Conservation (phyloP, 2,888 invertebrate genomes). For the Nephrocerus scutellatus region DNA sequence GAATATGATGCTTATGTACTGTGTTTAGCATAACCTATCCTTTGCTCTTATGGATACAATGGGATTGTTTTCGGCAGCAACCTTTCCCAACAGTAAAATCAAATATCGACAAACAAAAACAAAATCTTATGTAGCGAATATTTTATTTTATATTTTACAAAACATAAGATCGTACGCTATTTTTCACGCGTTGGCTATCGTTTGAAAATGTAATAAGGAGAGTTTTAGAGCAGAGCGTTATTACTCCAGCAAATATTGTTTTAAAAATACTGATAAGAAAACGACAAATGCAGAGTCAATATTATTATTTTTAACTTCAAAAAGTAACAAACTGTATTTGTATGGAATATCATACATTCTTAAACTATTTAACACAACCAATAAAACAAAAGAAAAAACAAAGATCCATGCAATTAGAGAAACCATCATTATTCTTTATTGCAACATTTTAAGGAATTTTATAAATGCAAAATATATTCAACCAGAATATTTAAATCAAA, state of each 20-base stretch:
- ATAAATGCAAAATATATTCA: slow-evolving; percentile 1
- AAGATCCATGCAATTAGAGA: too few species aligned
- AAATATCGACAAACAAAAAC: too few species aligned
- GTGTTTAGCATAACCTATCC: not conserved
- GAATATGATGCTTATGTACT: slow-evolving; percentile 3
- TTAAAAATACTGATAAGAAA: too few species aligned
- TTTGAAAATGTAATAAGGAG: slow-evolving; percentile 4
- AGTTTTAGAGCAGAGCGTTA: slow-evolving; percentile 1
- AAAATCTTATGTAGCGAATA: too few species aligned
- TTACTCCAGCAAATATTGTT: not conserved
- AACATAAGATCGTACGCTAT: too few species aligned
- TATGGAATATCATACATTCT: slow-evolving; percentile 3
- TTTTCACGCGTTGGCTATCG: too few species aligned
- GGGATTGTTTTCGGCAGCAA: not conserved
- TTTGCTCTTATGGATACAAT: slow-evolving; percentile 2
- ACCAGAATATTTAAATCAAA: too few species aligned
- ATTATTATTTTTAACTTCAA: too few species aligned
- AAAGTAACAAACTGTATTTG: slow-evolving; percentile 1
- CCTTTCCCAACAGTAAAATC: not conserved
- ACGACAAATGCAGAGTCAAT: too few species aligned
- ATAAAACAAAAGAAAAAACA: not conserved
- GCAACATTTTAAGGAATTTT: too few species aligned
- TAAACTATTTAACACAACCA: not conserved
- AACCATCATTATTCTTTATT: too few species aligned
- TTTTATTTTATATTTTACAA: too few species aligned